phyloP scores from a whole-genome alignment of 2,888 invertebrate species.

The Microchrysa polita region DNA sequence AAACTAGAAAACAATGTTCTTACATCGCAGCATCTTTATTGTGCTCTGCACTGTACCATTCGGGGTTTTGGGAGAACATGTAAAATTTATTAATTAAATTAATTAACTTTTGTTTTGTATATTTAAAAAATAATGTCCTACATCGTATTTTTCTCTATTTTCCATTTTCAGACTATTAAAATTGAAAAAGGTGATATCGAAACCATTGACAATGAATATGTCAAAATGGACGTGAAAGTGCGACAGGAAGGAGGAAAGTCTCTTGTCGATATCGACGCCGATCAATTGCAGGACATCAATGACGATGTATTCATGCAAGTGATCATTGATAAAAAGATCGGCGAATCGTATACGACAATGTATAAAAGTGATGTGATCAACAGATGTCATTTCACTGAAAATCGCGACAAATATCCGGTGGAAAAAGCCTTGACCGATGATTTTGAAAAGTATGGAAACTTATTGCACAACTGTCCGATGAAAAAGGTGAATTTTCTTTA shows the following conservation, averaged over 20 bases:
- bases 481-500: slow-evolving; percentile 43
- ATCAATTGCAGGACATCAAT: slow-evolving; percentile 43
- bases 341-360: slow-evolving; percentile 15
- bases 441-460: slow-evolving; percentile 53
- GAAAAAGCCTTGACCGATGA: slow-evolving; percentile 48
- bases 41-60: no score
- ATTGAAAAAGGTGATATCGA: slow-evolving; percentile 44
- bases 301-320: slow-evolving; percentile 46
- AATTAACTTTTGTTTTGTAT: no score
- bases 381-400: slow-evolving; percentile 47
- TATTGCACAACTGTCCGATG: slow-evolving; percentile 53
- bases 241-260: slow-evolving; percentile 38
- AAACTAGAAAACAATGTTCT: no score
- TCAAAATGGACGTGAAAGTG: slow-evolving; percentile 40
- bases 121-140: no score
- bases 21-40: no score
- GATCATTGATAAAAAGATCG: slow-evolving; percentile 41
- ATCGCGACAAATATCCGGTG: slow-evolving; percentile 45
- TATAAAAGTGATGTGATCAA: slow-evolving; percentile 47
- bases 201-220: slow-evolving; percentile 40
- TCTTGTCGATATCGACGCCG: slow-evolving; percentile 45
- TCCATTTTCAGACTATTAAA: slow-evolving; percentile 16
- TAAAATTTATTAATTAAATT: no score
- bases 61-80: no score
- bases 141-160: no score